Conservation (phyloP, 2,113 vertebrate genomes). For the Ciconia boyciana region DNA sequence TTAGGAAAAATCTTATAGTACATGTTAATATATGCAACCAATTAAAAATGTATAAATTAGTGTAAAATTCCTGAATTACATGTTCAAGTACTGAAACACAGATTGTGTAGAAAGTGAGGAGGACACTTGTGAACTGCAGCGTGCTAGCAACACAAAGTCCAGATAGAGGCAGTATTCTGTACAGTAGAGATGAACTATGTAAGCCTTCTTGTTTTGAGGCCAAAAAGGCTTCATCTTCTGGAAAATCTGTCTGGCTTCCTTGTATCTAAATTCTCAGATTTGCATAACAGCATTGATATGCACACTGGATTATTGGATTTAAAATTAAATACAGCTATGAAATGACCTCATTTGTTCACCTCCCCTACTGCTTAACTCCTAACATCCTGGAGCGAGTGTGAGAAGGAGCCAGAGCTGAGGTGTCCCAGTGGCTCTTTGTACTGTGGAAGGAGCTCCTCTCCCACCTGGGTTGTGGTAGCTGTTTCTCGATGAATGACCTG, state of each 20-base stretch:
- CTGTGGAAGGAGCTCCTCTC: slow-evolving; percentile 65
- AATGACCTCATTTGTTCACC: slow-evolving; percentile 53
- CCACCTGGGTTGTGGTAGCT: slow-evolving; percentile 57
- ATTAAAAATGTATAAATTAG: slow-evolving; percentile 87
- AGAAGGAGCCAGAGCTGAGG: slow-evolving; percentile 56
- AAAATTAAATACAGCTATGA: slow-evolving; percentile 70
- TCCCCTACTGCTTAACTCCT: slow-evolving; percentile 49
- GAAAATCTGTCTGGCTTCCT: slow-evolving; percentile 63
- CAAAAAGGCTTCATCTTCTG: slow-evolving; percentile 66
- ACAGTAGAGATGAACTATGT: slow-evolving; percentile 69
- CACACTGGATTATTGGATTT: slow-evolving; percentile 73
- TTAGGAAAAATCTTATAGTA: slow-evolving; percentile 85
- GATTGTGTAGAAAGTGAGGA: slow-evolving; percentile 70
- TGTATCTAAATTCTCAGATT: slow-evolving; percentile 70
- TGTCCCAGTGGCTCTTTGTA: slow-evolving; percentile 40
- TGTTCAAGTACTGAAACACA: slow-evolving; percentile 76
- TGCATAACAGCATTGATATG: slow-evolving; percentile 66
- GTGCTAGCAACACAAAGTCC: slow-evolving; percentile 55
- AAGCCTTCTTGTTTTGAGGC: slow-evolving; percentile 66
- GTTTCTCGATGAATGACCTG: slow-evolving; percentile 41
- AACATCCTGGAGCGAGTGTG: slow-evolving; percentile 30
- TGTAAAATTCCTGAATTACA: slow-evolving; percentile 79
- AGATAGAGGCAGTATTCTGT: slow-evolving; percentile 74
- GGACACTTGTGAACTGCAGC: slow-evolving; percentile 61
- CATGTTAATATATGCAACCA: slow-evolving; percentile 88